phyloP scores from a whole-genome alignment of 1,140 invertebrate genomes.

The Drosophila sturtevanti region DNA sequence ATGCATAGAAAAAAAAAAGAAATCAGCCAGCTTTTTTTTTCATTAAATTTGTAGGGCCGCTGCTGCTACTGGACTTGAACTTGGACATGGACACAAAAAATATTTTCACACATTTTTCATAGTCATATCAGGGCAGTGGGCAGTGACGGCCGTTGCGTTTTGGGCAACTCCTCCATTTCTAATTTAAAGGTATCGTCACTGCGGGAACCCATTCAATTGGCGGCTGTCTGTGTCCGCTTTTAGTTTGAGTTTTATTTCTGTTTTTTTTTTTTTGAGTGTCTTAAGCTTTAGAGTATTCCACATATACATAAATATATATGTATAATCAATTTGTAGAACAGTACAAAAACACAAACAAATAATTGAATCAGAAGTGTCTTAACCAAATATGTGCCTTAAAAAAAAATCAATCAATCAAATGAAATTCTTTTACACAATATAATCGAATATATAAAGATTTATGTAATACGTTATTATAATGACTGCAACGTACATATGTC shows the following conservation, averaged over 20 bases:
- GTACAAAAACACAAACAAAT: constrained; percentile 47
- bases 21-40: constrained; percentile 60
- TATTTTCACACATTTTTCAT: constrained; percentile 83
- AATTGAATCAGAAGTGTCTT: constrained; percentile 28
- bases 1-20: constrained; percentile 32
- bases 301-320: constrained; percentile 15
- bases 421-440: not conserved
- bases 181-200: constrained; percentile 39
- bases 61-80: constrained; percentile 34
- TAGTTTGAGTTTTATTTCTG: not conserved
- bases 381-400: constrained; percentile 58
- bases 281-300: constrained; percentile 27
- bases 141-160: constrained; percentile 70
- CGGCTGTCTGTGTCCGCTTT: constrained; percentile 38
- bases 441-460: constrained; percentile 20
- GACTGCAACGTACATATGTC: constrained; percentile 54
- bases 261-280: constrained; percentile 15
- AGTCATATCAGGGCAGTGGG: constrained; percentile 75
- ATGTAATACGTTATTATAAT: constrained; percentile 23
- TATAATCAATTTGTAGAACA: constrained; percentile 45
- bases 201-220: constrained; percentile 60
- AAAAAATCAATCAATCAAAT: constrained; percentile 3
- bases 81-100: constrained; percentile 68
- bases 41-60: constrained; percentile 53
- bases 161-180: constrained; percentile 78